Evolutionary conservation across 2,113 vertebrate genomes (phyloP), one percentile per base, ranked within the genome.

Genomic region (Edolisoma coerulescens): DNA sequence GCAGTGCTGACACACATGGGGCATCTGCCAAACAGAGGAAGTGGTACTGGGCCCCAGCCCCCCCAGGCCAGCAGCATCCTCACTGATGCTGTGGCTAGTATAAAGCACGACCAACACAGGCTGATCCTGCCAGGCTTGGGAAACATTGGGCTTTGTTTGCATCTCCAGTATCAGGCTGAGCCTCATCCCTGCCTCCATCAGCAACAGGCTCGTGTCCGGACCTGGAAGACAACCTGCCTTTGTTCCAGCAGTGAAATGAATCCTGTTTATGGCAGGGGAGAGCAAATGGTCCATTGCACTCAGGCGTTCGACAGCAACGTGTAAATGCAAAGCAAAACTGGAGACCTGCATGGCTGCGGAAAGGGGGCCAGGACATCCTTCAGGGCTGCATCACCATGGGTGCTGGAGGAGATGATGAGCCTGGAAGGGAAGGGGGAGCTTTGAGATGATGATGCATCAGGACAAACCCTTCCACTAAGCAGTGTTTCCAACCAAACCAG

Each of bases 161-260:
- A 78, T 69, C 73, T 89, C 42, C 60, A 20, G 42, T 24, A 74
- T 63, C 33, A 89, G 39, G 5, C 54, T 77, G 26, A 93, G 67
- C 39, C 39, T 69, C 21, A 21, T 78, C 44, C 47, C 60, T 16
- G 4, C 56, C 52, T 89, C 83, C 27, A 44, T 41, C 75, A 74
- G 63, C 54, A 81, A 27, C 17, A 81, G 32, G 41, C 60, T 87
- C 1, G 1, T 53, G 76, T 93, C 42, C 0, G 2, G 84, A 70
- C 59, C 49, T 88, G 71, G 84, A 84, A 84, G 54, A 70, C 39
- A 93, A 69, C 71, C 42, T 95, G 64, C 54, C n/a, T 95, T 96
- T 84, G 42, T 95, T 89, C 69, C 60, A 70, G 60, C 45, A 84
- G 59, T 67, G 77, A 89, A 80, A 71, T 61, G 2, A 74, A 54